A percentile compares a stretch with the other conserved stretches of the same genome.
These are phyloP conservation scores for Cosmopolites sordidus DNA, from an alignment of 2,888 invertebrate species.

Conservation along the genomic window DNA sequence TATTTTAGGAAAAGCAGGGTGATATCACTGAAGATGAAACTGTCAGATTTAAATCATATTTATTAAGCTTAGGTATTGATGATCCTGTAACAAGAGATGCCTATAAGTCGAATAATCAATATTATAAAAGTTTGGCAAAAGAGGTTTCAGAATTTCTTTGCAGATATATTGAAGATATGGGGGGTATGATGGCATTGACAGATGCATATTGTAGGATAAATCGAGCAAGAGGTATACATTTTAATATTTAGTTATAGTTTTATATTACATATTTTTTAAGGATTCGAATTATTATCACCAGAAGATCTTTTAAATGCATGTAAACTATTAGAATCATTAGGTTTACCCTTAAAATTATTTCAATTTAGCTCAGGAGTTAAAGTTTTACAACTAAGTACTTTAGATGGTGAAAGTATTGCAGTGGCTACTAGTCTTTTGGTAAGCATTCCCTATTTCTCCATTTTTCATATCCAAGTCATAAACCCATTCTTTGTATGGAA, in stretches of 20 bases:
- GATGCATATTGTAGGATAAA: constrained; percentile 97
- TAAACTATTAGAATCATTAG: constrained; percentile 59
- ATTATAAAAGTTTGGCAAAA: constrained; percentile 77
- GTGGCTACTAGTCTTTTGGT: constrained; percentile 63
- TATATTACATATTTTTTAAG: constrained; percentile 42
- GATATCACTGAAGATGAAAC: constrained; percentile 98
- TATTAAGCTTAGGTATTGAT: constrained; percentile 94
- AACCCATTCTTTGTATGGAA: too few species aligned
- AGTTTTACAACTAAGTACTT: constrained; percentile 79
- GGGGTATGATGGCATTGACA: constrained; percentile 94
- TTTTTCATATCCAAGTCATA: constrained; percentile 2
- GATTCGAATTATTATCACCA: constrained; percentile 91
- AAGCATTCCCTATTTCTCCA: constrained; percentile 27
- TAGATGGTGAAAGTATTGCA: constrained; percentile 68
- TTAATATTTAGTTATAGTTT: not conserved
- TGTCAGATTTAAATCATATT: constrained; percentile 89
- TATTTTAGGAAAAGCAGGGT: constrained; percentile 57
- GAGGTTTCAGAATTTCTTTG: constrained; percentile 81
- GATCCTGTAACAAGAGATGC: constrained; percentile 95
- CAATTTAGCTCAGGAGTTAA: constrained; percentile 93
- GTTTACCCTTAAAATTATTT: constrained; percentile 71
- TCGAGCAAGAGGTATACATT: constrained; percentile 64
- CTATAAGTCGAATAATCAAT: constrained; percentile 79
- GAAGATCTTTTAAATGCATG: constrained; percentile 95
- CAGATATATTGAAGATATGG: constrained; percentile 78